Conservation (phyloP, 2,888 invertebrate species). For the Quadroppia sp. region DNA sequence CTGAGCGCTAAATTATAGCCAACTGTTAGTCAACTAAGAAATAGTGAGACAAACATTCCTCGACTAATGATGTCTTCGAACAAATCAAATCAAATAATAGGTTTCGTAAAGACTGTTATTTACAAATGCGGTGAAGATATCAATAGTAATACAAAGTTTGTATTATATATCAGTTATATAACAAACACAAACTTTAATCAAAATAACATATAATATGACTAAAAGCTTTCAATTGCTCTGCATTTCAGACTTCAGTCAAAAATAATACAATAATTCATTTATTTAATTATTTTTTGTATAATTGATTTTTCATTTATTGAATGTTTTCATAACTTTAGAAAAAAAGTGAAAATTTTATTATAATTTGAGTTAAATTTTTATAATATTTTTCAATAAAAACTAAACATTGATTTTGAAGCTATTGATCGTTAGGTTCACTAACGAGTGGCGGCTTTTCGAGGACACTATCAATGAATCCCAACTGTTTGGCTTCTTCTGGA, state of each 20-base stretch:
- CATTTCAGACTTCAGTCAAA: not conserved
- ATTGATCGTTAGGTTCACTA: slow-evolving; percentile 20
- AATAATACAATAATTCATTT: not conserved
- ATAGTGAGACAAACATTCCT: slow-evolving; percentile 22
- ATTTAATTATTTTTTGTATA: too few species aligned
- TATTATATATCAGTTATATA: too few species aligned
- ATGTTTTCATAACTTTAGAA: too few species aligned
- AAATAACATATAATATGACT: not conserved
- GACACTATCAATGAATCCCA: slow-evolving; percentile 91
- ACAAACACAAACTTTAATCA: slow-evolving; percentile 20
- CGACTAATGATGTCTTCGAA: slow-evolving; percentile 27
- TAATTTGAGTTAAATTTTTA: too few species aligned
- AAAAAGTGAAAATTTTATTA: too few species aligned
- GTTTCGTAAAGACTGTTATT: slow-evolving; percentile 5
- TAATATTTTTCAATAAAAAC: not conserved
- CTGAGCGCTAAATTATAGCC: slow-evolving; percentile 29
- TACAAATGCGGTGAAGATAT: slow-evolving; percentile 18
- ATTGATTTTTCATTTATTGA: too few species aligned
- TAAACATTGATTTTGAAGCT: not conserved
- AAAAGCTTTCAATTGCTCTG: not conserved
- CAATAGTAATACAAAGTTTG: slow-evolving; percentile 11
- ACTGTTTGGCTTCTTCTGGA: slow-evolving; percentile 79
- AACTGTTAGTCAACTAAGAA: slow-evolving; percentile 32
- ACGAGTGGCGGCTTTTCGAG: slow-evolving; percentile 70
- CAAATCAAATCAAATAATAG: slow-evolving; percentile 34